Conservation (phyloP, 2,888 invertebrate genomes). For the Leucophenga montana region DNA sequence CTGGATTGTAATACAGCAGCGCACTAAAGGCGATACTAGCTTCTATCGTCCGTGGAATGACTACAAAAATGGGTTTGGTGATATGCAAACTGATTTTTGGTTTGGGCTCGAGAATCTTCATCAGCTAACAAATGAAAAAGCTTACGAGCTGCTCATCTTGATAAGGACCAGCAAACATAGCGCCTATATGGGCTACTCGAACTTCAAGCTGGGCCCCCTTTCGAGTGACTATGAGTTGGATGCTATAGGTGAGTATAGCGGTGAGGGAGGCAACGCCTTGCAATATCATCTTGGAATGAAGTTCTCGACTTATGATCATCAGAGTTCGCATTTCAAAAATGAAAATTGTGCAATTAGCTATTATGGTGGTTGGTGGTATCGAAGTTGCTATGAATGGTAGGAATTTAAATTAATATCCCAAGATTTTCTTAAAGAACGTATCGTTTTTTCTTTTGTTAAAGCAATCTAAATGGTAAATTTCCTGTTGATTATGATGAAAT, state of each 20-base stretch:
- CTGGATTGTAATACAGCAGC: slow-evolving; percentile 41
- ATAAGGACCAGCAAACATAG: neutral
- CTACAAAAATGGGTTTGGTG: slow-evolving; percentile 44
- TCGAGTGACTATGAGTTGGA: too few species aligned
- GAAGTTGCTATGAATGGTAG: too few species aligned
- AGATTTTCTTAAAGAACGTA: too few species aligned
- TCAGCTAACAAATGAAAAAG: slow-evolving; percentile 2
- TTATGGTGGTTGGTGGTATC: too few species aligned
- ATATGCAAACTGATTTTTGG: slow-evolving; percentile 42
- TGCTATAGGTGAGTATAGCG: neutral
- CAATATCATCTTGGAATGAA: neutral
- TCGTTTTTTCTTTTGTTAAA: neutral
- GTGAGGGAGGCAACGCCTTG: neutral
- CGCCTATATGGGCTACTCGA: too few species aligned
- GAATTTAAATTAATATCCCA: too few species aligned
- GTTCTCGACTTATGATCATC: neutral
- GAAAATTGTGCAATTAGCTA: neutral
- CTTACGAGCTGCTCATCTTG: slow-evolving; percentile 24
- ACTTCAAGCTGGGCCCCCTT: too few species aligned
- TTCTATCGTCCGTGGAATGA: slow-evolving; percentile 42
- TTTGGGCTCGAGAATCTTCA: slow-evolving; percentile 41
- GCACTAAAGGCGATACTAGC: slow-evolving; percentile 42
- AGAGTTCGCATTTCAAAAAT: neutral
- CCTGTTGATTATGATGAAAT: neutral
- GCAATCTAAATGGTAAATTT: slow-evolving; percentile 5